Conservation (phyloP, 30 jellyfish, hydroid and myxozoan genomes). For the Chironex yamaguchii region DNA sequence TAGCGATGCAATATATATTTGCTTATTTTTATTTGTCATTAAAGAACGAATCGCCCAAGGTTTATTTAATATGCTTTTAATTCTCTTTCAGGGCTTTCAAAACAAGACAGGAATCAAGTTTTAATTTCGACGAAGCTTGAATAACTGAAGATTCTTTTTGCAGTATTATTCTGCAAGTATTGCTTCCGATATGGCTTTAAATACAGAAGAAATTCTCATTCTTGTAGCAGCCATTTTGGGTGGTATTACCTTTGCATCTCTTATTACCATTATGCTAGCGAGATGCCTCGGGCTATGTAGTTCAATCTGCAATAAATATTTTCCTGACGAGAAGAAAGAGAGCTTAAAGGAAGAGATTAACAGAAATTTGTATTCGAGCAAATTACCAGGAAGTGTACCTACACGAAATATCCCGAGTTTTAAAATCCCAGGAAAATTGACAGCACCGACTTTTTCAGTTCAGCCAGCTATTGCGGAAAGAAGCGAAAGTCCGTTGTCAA, state of each 20-base stretch:
- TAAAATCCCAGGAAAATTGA: background rate
- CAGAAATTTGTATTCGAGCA: background rate
- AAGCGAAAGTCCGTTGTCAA: background rate
- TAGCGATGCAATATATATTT: too few relatives aligned
- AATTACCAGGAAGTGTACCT: background rate
- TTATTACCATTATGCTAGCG: background rate
- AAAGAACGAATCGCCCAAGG: too few relatives aligned
- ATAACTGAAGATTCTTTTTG: too few relatives aligned
- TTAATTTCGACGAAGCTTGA: too few relatives aligned
- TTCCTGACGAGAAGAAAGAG: background rate
- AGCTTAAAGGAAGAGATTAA: background rate
- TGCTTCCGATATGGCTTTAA: background rate
- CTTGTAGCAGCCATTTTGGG: background rate
- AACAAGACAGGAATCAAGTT: too few relatives aligned
- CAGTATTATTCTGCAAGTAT: too few relatives aligned
- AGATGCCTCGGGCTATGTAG: background rate
- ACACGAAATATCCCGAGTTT: background rate
- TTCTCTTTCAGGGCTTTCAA: too few relatives aligned
- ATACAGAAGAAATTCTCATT: background rate
- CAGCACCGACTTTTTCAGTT: background rate
- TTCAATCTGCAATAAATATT: too few relatives aligned
- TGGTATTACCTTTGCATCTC: background rate
- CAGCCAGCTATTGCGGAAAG: background rate
- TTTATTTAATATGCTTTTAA: too few relatives aligned
- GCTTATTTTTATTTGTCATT: too few relatives aligned